Evolutionary conservation across 2,797 vertebrate species (phyloP), one percentile per base, ranked within the genome.

Genomic region (Apogon talboti): DNA sequence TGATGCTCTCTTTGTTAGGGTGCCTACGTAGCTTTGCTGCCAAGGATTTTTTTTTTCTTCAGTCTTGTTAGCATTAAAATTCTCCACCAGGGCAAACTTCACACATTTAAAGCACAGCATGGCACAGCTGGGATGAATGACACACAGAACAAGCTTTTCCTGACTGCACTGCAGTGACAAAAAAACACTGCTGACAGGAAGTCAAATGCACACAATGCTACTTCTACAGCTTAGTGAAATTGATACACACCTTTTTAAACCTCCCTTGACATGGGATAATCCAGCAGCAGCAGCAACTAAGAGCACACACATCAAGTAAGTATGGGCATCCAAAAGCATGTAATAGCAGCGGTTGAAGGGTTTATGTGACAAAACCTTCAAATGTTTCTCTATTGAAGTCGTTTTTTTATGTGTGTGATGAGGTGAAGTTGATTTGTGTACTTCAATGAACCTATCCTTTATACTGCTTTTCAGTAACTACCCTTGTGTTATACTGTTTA

Each of bases 231-330:
- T 84, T 82, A 82, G 54, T 50, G 64, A 76, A 84, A 85, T 66
- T 82, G 85, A 85, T 81, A 74, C 63, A 66, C 67, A 74, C 75
- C 75, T 78, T 81, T 76, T 79, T 50, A 76, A 84, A 78, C 67
- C 71, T 78, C 61, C 71, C 76, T 35, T 81, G 78, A 87, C 81
- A 82, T 41, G 52, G 69, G 79, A 84, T 89, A 84, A 87, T 86
- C 79, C 78, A 80, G 56, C 57, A 33, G 30, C 21, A 24, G 21
- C 30, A 61, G 41, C 56, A 60, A 80, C 74, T 69, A 71, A 71
- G 78, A 76, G 81, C 79, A 59, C 37, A 76, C 73, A 71, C 64
- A 64, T 79, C 71, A 77, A 78, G 76, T 65, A 70, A 70, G 74
- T 77, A 51, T 1, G n/a, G 61, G 78, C 76, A 59, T 76, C 64